These are phyloP conservation scores for Chrosomus eos DNA, from an alignment of 2,797 vertebrate genomes.

Conservation along the genomic window DNA sequence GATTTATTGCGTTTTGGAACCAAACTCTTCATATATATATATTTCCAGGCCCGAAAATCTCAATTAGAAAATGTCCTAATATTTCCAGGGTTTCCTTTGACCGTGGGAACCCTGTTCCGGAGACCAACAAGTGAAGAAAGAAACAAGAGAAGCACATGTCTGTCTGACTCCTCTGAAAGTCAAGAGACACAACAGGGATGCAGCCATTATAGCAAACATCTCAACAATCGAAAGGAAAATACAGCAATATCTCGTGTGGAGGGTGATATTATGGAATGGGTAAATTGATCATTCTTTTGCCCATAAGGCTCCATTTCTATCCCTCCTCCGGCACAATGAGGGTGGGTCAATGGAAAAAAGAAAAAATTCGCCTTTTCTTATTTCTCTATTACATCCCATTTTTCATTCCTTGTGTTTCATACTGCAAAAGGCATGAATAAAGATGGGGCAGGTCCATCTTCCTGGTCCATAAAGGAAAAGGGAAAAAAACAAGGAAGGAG, in stretches of 20 bases:
- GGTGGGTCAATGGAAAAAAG: slow-evolving; percentile 55
- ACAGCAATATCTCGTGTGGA: slow-evolving; percentile 67
- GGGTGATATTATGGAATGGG: slow-evolving; percentile 70
- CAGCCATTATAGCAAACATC: slow-evolving; percentile 25
- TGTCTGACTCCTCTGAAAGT: neutral
- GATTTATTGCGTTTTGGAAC: too few relatives aligned
- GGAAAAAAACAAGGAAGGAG: slow-evolving; percentile 28
- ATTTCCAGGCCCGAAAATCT: too few relatives aligned
- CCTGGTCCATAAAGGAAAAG: slow-evolving; percentile 52
- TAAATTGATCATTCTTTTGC: slow-evolving; percentile 67
- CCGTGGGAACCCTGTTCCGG: neutral
- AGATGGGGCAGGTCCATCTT: slow-evolving; percentile 63
- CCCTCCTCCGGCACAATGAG: slow-evolving; percentile 70
- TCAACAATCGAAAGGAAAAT: slow-evolving; percentile 63
- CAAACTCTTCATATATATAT: too few relatives aligned
- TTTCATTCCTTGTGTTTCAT: slow-evolving; percentile 45
- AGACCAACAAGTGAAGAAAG: slow-evolving; percentile 11
- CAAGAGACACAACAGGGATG: neutral
- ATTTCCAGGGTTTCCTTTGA: neutral
- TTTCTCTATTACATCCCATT: slow-evolving; percentile 21
- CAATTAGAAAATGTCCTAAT: neutral
- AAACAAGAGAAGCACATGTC: slow-evolving; percentile 11
- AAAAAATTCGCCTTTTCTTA: slow-evolving; percentile 15
- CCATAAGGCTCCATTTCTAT: slow-evolving; percentile 67
- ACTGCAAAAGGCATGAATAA: slow-evolving; percentile 64